Conservation (phyloP, 1,140 invertebrate species). For the Cyclargus thomasi region DNA sequence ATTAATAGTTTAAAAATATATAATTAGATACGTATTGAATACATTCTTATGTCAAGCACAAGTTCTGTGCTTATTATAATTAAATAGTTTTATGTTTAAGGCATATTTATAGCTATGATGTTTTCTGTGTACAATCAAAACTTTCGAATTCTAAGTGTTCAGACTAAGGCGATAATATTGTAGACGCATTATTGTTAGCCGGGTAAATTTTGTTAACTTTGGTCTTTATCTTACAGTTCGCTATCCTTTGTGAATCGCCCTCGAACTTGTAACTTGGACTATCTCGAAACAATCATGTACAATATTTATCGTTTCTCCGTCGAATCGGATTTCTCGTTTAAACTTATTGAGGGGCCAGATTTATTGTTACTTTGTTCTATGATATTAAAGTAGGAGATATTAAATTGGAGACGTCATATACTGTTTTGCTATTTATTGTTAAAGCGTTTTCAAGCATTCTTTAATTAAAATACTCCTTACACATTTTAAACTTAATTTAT, state of each 20-base stretch:
- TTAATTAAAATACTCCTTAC: not conserved
- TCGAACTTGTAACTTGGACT: slow-evolving; percentile 19
- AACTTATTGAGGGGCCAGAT: slow-evolving; percentile 9
- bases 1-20: too few relatives aligned
- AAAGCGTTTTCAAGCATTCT: not conserved
- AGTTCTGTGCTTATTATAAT: too few relatives aligned
- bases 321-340: slow-evolving; percentile 9
- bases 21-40: too few relatives aligned
- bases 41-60: too few relatives aligned
- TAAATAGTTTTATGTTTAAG: too few relatives aligned
- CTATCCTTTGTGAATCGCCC: slow-evolving; percentile 20
- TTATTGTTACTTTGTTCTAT: not conserved
- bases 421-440: not conserved
- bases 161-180: not conserved
- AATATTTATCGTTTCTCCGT: slow-evolving; percentile 7
- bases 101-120: too few relatives aligned
- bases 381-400: not conserved
- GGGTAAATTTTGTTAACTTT: not conserved
- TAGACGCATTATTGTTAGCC: not conserved
- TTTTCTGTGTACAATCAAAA: too few relatives aligned
- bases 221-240: not conserved
- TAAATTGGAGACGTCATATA: too few relatives aligned
- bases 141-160: not conserved
- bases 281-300: slow-evolving; percentile 14
- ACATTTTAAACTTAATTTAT: too few relatives aligned